phyloP scores from a whole-genome alignment of 2,888 invertebrate genomes.

The Fragum fragum region DNA sequence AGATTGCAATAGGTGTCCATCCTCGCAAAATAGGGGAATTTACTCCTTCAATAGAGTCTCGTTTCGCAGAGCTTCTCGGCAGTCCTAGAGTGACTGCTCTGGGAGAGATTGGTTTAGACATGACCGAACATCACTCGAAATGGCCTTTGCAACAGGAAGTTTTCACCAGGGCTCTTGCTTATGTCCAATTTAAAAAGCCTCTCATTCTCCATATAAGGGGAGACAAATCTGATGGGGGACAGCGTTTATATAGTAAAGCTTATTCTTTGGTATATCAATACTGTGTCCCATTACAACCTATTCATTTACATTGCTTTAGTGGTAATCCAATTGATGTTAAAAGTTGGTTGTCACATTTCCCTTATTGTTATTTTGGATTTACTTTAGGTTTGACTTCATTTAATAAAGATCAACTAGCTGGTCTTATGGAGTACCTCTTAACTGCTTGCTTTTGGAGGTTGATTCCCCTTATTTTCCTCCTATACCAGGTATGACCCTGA shows the following conservation, averaged over 20 bases:
- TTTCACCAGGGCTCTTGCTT: neutral
- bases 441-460: neutral
- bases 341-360: neutral
- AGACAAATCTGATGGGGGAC: neutral
- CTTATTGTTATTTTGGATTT: neutral
- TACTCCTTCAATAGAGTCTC: neutral
- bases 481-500: neutral
- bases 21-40: neutral
- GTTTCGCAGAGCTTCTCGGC: neutral
- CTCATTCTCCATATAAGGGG: constrained; percentile 4
- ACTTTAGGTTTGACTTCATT: neutral
- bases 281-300: neutral
- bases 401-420: neutral
- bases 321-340: neutral
- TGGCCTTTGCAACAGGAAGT: neutral
- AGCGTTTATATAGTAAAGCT: neutral
- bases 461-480: constrained; percentile 6
- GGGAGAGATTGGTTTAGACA: neutral
- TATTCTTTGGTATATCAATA: neutral
- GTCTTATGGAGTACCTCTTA: neutral
- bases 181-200: neutral
- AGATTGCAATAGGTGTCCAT: constrained; percentile 1
- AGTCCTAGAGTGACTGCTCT: neutral
- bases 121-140: neutral
- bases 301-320: constrained; percentile 7